These are phyloP conservation scores for Aphaenogaster floridana DNA, from an alignment of 1,140 invertebrate genomes.

Conservation along the genomic window DNA sequence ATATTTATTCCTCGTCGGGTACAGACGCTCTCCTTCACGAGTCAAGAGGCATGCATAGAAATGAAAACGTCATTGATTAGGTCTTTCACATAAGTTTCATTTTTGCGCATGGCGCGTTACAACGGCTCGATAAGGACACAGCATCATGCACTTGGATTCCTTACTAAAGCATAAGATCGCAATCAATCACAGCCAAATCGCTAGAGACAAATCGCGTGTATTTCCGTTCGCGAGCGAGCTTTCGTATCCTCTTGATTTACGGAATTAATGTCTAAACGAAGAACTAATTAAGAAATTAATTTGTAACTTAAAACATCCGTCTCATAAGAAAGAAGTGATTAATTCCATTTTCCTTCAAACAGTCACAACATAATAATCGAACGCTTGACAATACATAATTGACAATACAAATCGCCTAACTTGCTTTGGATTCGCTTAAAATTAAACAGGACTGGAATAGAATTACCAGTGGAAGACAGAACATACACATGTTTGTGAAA, in stretches of 20 bases:
- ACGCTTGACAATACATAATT: conserved; percentile 20
- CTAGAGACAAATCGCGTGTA: conserved; percentile 37
- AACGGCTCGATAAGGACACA: conserved; percentile 71
- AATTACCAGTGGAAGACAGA: conserved; percentile 52
- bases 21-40: conserved; percentile 82
- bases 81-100: conserved; percentile 48
- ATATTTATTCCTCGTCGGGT: conserved; percentile 83
- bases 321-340: background rate
- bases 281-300: conserved; percentile 19
- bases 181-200: conserved; percentile 65
- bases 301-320: conserved; percentile 20
- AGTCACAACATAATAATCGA: conserved; percentile 14
- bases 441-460: conserved; percentile 45
- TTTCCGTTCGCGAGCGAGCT: conserved; percentile 30
- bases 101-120: conserved; percentile 20
- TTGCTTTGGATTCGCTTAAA: conserved; percentile 37
- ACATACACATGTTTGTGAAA: conserved; percentile 65
- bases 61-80: conserved; percentile 73
- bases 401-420: conserved; percentile 5
- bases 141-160: conserved; percentile 74
- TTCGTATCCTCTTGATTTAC: conserved; percentile 35
- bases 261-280: background rate
- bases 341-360: background rate
- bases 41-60: conserved; percentile 81
- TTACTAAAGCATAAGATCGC: conserved; percentile 73